Evolutionary conservation across 2,797 vertebrate species (phyloP).

Genomic region (Sciurus carolinensis): DNA sequence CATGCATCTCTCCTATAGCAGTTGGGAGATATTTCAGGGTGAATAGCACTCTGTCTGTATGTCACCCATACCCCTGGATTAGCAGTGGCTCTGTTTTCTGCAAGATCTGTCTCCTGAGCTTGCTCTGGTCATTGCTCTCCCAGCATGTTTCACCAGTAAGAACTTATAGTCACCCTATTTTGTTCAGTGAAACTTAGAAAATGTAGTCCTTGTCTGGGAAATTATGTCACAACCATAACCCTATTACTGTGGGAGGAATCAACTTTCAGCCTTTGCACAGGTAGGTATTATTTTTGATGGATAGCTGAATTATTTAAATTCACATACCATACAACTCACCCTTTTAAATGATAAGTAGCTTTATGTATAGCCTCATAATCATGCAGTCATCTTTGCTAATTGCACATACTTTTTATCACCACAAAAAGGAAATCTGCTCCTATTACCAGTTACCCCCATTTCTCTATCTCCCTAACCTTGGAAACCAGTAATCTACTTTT

Average conservation of each 20-base stretch:
- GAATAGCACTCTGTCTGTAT: background rate
- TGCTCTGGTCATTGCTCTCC: background rate
- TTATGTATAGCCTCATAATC: background rate
- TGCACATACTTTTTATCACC: background rate
- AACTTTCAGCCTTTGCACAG: background rate
- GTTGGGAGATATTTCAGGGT: background rate
- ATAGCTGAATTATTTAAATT: background rate
- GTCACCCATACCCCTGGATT: background rate
- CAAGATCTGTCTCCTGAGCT: background rate
- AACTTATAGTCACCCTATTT: background rate
- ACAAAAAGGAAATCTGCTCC: background rate
- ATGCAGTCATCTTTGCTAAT: background rate
- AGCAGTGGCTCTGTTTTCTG: background rate
- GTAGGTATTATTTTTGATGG: background rate
- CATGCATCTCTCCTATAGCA: background rate
- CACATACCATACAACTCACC: background rate
- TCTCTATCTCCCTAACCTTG: background rate
- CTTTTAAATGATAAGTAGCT: background rate
- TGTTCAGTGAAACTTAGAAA: background rate
- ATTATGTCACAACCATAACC: background rate
- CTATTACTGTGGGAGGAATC: background rate
- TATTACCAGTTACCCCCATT: background rate
- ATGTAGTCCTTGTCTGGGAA: background rate
- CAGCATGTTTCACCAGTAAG: background rate
- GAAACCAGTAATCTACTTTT: background rate